These are phyloP conservation scores for Aphyosemion australe DNA, from an alignment of 2,113 vertebrate genomes.

Conservation along the genomic window DNA sequence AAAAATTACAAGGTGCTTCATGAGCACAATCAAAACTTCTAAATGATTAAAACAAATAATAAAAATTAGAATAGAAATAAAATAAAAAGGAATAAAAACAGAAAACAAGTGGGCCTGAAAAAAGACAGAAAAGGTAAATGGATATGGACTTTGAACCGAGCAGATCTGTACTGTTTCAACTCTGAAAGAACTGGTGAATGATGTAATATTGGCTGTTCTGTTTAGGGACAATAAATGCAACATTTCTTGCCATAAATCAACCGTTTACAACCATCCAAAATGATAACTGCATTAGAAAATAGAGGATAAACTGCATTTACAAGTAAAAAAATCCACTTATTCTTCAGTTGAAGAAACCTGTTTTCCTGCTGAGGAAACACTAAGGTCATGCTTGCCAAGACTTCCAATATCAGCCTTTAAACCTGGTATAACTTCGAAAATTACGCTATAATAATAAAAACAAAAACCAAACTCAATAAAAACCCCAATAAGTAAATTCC, in stretches of 20 bases:
- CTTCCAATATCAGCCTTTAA: not conserved
- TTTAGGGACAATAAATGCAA: not conserved
- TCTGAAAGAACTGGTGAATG: too few relatives aligned
- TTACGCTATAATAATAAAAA: not conserved
- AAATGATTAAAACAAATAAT: too few relatives aligned
- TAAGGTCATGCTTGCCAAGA: too few relatives aligned
- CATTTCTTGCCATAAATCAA: too few relatives aligned
- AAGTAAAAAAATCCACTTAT: not conserved
- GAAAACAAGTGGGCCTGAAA: too few relatives aligned
- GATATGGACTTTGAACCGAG: slow-evolving; percentile 12
- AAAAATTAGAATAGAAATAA: too few relatives aligned
- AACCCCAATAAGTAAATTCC: not conserved
- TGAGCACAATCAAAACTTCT: too few relatives aligned
- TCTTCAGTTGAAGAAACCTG: not conserved
- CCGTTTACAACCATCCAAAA: not conserved
- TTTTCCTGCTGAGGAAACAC: not conserved
- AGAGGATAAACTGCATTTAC: too few relatives aligned
- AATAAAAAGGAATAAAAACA: too few relatives aligned
- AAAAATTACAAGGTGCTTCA: too few relatives aligned
- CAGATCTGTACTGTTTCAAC: too few relatives aligned
- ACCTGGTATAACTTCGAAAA: not conserved
- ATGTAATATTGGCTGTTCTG: too few relatives aligned
- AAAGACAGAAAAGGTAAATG: not conserved
- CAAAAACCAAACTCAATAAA: not conserved
- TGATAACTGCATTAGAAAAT: not conserved